phyloP scores from a whole-genome alignment of 1,140 invertebrate genomes.

The Whitmania pigra region DNA sequence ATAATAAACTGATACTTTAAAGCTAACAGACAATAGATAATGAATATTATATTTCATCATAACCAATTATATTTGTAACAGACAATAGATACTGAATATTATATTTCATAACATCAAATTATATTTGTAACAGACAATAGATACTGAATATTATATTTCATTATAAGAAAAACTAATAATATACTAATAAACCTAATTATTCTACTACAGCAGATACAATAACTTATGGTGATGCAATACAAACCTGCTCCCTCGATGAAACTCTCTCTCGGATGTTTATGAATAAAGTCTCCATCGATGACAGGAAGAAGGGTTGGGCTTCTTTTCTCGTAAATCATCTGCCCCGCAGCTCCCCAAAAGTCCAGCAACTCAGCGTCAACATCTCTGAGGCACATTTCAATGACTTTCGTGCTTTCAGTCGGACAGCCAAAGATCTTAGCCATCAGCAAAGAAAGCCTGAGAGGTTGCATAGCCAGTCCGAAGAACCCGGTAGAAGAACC shows the following conservation, averaged over 20 bases:
- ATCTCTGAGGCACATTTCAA: slow-evolving; percentile 11
- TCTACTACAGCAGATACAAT: too few species aligned
- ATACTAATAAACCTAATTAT: too few species aligned
- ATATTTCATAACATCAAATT: too few species aligned
- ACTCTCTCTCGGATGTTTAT: slow-evolving; percentile 17
- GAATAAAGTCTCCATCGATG: slow-evolving; percentile 18
- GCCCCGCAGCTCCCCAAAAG: slow-evolving; percentile 1
- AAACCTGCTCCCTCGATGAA: neutral
- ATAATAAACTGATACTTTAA: too few species aligned
- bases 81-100: too few species aligned
- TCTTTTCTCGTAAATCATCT: neutral
- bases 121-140: too few species aligned
- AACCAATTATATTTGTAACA: too few species aligned
- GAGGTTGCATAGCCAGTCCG: neutral
- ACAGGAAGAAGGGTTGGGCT: slow-evolving; percentile 7
- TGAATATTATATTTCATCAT: too few species aligned
- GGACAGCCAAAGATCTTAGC: slow-evolving; percentile 7
- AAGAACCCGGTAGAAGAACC: neutral
- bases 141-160: too few species aligned
- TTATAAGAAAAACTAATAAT: too few species aligned
- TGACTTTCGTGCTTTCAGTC: slow-evolving; percentile 7
- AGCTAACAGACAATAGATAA: too few species aligned
- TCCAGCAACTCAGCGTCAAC: slow-evolving; percentile 7
- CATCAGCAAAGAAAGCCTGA: neutral
- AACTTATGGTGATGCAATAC: slow-evolving; percentile 8